Base-by-base conservation (phyloP, 2,113 vertebrate genomes). In the Sminthopsis crassicaudata region DNA sequence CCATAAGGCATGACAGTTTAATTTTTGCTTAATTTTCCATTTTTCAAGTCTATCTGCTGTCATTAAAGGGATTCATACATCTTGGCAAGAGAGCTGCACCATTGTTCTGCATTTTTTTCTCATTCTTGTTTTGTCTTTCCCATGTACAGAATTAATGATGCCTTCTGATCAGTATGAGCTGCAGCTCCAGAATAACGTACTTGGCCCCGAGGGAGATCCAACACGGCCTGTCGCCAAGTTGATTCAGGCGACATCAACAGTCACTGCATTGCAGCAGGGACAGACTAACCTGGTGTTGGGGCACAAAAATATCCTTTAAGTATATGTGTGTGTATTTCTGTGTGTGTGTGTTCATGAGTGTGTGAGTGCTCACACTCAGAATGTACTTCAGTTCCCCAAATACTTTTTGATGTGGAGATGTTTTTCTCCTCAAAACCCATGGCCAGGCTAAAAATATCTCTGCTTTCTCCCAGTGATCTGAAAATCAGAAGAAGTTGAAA, bases 131-230 rank as follows among this genome's bases (percentile, higher is more conserved):
- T 0, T 95, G 30, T 54, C 53, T 42, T 93, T 26, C 67, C 96
- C 55, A 2, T 90, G 53, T 96, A 0, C 98, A 99, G 99, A 99
- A 91, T 97, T 99, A 54, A 94, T 90, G 0, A 99, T 99, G 99
- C 99, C 99, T 0, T 99, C 99, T 57, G 99, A 99, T 50, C 99
- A 99, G 97, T 99, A 99, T 0, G 99, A 99, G 92, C 98, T 99
- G 91, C 99, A 99, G 98, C 99, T 99, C 48, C 99, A 99, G 98
- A 99, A 99, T 98, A 98, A 98, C 51, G 36, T 99, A 42, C 96
- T 98, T 0, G 95, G 96, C 52, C 96, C 98, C 0, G 95, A 98
- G 89, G 99, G 99, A 97, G 98, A 99, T 94, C 46, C 94, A 0
- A 91, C 98, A 0, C 42, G 93, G 91, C 97, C 99, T 0, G 99